Evolutionary conservation across 2,113 vertebrate species (phyloP).

Genomic region (Oophaga pumilio): DNA sequence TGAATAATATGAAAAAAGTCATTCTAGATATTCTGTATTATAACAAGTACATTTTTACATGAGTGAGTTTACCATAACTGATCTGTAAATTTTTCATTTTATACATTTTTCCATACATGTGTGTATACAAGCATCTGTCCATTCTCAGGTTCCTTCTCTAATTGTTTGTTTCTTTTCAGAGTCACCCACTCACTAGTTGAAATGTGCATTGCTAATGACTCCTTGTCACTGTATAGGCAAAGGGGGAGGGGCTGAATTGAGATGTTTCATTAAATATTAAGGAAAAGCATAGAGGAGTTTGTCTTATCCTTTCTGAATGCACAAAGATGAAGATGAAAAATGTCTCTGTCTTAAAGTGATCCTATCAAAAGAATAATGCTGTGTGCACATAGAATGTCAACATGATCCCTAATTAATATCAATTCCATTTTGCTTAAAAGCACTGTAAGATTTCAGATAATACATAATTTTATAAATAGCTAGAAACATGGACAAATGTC

Average conservation of each 20-base stretch:
- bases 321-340: not conserved
- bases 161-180: constrained; percentile 55
- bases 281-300: constrained; percentile 37
- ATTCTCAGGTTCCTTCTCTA: constrained; percentile 11
- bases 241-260: constrained; percentile 12
- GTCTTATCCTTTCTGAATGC: constrained; percentile 34
- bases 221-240: constrained; percentile 42
- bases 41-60: not conserved
- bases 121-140: constrained; percentile 14
- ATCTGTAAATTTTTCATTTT: not conserved
- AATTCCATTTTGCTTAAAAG: too few relatives aligned
- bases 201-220: constrained; percentile 56
- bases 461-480: too few relatives aligned
- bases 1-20: not conserved
- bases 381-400: too few relatives aligned
- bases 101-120: not conserved
- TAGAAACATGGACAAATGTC: too few relatives aligned
- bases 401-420: too few relatives aligned
- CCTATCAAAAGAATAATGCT: too few relatives aligned
- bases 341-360: not conserved
- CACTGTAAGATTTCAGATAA: too few relatives aligned
- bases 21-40: not conserved
- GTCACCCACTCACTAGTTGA: constrained; percentile 54
- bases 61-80: not conserved
- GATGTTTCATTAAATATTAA: constrained; percentile 55